Evolutionary conservation across 2,113 vertebrate species (phyloP), one percentile per base, ranked within the genome.

Genomic region (Vidua macroura): DNA sequence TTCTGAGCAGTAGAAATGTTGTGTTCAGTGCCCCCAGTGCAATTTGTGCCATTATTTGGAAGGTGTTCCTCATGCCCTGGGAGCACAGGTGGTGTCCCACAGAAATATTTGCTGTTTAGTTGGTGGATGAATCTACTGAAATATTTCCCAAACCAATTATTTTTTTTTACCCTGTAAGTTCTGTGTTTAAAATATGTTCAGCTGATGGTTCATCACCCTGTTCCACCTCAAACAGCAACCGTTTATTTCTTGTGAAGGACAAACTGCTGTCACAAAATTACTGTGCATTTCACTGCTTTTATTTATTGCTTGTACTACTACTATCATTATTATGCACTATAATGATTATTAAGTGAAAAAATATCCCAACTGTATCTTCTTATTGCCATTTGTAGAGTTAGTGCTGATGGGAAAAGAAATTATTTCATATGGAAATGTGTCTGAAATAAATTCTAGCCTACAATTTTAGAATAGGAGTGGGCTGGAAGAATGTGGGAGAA

Each of bases 221-320:
- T 21, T 77, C 49, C 44, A 59, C 56, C 80, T 62, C 62, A 58
- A 80, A 55, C 24, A 68, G 41, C 62, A 85, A 13, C 7, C 7
- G 15, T 66, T 94, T 70, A 41, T 85, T 79, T 92, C 74, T 88
- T 87, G 70, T 87, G 68, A 59, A 85, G 87, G 53, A 56, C 53
- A 83, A 87, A 78, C 17, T 59, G 52, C 60, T 89, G 44, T 39
- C 90, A 56, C 74, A 87, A 73, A 95, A 92, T 60, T 9, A 13
- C 70, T 78, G 92, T 86, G 18, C 39, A 31, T 85, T 93, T 92
- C 77, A 83, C 3, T 66, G 70, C 15, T 74, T 52, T 81, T 93
- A 73, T 91, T 97, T 96, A 88, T 53, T 90, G 43, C 5, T 62
- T 90, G 83, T 95, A 86, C 64, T 90, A 60, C 68, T 60, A 27